Base-by-base conservation (phyloP, 1,140 invertebrate species). In the Pteromalus puparum region DNA sequence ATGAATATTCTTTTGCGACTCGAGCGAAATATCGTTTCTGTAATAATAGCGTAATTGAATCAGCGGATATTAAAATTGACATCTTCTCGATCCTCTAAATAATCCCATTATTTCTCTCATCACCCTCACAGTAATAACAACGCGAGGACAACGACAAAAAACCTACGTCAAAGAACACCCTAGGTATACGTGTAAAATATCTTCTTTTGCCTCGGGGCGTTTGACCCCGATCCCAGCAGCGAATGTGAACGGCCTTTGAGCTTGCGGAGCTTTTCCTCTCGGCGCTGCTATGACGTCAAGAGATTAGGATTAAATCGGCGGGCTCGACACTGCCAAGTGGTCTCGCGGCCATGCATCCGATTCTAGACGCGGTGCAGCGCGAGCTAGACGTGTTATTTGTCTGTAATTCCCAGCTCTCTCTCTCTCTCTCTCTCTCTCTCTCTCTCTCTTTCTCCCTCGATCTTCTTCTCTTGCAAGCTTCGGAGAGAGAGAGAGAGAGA, bases 331-430 rank as follows among this genome's bases (percentile, higher is more conserved):
- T 86, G 86, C 88, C 89, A 89, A 88, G 88, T 90, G 87, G 88
- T 90, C 87, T 34, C 30, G 87, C 87, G 87, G 65, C 26, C 30
- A 83, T 88, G 89, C 88, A 89, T 90, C 6, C n/a, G 65, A 68
- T 28, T 68, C 65, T 18, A 65, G n/a, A 6, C 5, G 61, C 30
- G 6, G 3, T 65, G n/a, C 61, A 21, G n/a, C n/a, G n/a, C 53
- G 12, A 21, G 61, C 61, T n/a, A n/a, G 61, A 65, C 46, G 79
- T 24, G 7, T 70, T 73, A 73, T 18, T 42, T 28, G 15, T 15
- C 15, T 21, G 73, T 34, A 24, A n/a, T 70, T 28, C n/a, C 38
- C 34, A 28, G 26, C 21, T 2, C 15, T 12, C n/a, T 24, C 67
- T 21, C 67, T 9, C 13, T 0, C 42, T 87, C 67, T 21, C 67